A percentile compares a stretch with the other conserved stretches of the same genome.
Conservation (phyloP, 2,113 vertebrate species). For the Pteropus alecto region DNA sequence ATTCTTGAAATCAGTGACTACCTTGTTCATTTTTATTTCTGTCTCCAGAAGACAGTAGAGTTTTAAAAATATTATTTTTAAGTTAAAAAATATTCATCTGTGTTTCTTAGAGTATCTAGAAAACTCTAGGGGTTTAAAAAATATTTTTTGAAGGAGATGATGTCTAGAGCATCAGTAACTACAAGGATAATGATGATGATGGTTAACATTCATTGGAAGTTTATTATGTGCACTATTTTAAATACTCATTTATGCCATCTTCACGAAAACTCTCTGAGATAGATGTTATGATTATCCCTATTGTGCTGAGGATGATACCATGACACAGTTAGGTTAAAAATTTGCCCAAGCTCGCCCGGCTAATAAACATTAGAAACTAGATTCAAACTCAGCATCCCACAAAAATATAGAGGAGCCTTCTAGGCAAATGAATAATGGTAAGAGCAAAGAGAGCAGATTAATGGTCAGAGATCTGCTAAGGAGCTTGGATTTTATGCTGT, state of each 20-base stretch:
- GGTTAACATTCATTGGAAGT: background rate
- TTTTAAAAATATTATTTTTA: background rate
- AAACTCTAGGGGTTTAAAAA: background rate
- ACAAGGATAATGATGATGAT: background rate
- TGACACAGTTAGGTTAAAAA: background rate
- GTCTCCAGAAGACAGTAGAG: background rate
- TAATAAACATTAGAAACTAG: background rate
- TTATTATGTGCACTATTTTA: background rate
- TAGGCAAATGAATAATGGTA: background rate
- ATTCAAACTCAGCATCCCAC: background rate
- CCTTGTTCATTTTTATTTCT: background rate
- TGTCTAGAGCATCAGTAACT: background rate
- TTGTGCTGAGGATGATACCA: background rate
- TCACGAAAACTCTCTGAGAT: background rate
- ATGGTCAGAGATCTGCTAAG: background rate
- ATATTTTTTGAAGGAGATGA: background rate
- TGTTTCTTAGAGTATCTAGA: background rate
- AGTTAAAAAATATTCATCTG: background rate
- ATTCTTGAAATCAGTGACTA: background rate
- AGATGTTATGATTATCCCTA: background rate
- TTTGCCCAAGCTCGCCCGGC: background rate
- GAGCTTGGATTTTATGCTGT: background rate
- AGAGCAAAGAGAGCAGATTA: background rate
- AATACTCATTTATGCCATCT: background rate
- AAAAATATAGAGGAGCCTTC: background rate